Percentiles rank a stretch among this genome's conserved stretches.
Conservation (phyloP, 2,888 invertebrate genomes). For the Tetranychus truncatus region DNA sequence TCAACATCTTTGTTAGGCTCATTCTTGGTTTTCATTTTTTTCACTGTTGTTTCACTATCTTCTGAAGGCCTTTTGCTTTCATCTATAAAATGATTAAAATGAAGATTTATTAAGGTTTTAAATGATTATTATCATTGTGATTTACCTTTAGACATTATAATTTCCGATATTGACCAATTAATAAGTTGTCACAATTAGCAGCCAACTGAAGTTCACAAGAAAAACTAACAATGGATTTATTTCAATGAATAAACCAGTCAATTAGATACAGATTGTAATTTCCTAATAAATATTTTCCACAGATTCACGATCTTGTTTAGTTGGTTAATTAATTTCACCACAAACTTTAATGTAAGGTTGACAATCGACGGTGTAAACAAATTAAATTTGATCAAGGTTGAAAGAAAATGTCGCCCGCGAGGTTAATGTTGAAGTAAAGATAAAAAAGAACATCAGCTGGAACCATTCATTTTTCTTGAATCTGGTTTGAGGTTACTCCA, state of each 20-base stretch:
- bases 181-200: no score
- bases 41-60: not conserved
- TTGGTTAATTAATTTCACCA: not conserved
- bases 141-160: no score
- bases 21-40: not conserved
- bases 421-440: no score
- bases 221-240: no score
- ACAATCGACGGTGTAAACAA: constrained; percentile 33
- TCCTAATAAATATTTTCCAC: not conserved
- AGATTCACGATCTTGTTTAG: not conserved
- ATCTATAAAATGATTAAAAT: not conserved
- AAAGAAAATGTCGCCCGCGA: not conserved
- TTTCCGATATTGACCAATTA: no score
- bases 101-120: not conserved
- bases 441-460: no score
- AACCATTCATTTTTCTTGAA: not conserved
- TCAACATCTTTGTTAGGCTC: not conserved
- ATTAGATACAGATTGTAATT: not conserved
- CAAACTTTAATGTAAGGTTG: not conserved
- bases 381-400: not conserved
- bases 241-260: not conserved
- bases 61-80: not conserved
- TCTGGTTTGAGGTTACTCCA: not conserved
- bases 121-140: not conserved
- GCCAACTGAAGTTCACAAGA: no score